These are phyloP conservation scores for Salvelinus fontinalis DNA, from an alignment of 2,113 vertebrate genomes.

Conservation along the genomic window DNA sequence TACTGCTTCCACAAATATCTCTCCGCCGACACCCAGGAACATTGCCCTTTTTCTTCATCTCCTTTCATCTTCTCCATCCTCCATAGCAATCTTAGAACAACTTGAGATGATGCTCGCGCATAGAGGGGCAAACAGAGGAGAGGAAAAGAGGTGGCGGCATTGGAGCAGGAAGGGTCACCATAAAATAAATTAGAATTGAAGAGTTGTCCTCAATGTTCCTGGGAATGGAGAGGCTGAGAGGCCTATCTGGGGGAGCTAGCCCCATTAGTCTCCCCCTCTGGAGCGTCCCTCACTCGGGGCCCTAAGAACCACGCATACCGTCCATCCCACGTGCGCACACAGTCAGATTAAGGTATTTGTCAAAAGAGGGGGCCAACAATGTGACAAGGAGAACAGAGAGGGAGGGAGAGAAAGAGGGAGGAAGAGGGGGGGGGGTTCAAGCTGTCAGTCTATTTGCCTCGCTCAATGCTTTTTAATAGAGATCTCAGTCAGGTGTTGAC, in stretches of 20 bases:
- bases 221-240: constrained; percentile 21
- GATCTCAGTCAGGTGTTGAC: constrained; percentile 52
- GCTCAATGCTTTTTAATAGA: constrained; percentile 36
- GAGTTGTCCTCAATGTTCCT: constrained; percentile 12
- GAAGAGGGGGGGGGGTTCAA: constrained; percentile 17
- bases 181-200: constrained; percentile 47
- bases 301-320: constrained; percentile 22
- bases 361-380: constrained; percentile 43
- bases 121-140: constrained; percentile 43
- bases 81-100: constrained; percentile 54
- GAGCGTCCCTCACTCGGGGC: constrained; percentile 20
- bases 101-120: constrained; percentile 47
- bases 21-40: constrained; percentile 35
- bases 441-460: constrained; percentile 45
- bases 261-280: constrained; percentile 23
- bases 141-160: constrained; percentile 22
- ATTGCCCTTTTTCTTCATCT: constrained; percentile 30
- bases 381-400: constrained; percentile 43
- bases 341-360: constrained; percentile 52
- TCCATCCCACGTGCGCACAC: constrained; percentile 23
- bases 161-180: constrained; percentile 2
- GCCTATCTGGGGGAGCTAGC: constrained; percentile 10
- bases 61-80: constrained; percentile 44
- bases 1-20: constrained; percentile 33
- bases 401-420: constrained; percentile 11